Base-by-base conservation (phyloP, 2,113 vertebrate genomes). In the Cyrtonyx montezumae region DNA sequence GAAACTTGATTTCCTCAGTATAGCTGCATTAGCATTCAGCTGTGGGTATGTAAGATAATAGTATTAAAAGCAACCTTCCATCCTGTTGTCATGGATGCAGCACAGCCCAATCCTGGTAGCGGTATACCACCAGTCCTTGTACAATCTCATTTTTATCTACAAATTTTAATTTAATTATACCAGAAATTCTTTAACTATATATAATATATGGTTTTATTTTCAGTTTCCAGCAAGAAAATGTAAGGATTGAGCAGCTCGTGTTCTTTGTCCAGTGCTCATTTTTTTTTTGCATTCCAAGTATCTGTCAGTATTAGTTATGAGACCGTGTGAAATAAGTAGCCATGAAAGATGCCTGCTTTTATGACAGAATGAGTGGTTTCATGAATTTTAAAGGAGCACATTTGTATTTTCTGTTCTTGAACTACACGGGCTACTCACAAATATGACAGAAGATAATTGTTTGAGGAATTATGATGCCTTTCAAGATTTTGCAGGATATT, bases 41-140 rank as follows among this genome's bases (percentile, higher is more conserved):
- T 97, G 97, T 96, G 96, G 96, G 92, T 97, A 96, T 98, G 95
- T 97, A 98, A 98, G 96, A 98, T 98, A 98, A 98, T 98, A 97
- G 96, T 97, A 98, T 98, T 98, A 98, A 98, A 98, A 96, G 92
- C 96, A 98, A 97, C 97, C 96, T 98, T 97, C 96, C 96, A 97
- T 97, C 97, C 96, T 97, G 97, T 98, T 98, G 98, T 98, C 98
- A 98, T 98, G 97, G 97, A 98, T 98, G 96, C 97, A 97, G 97
- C 96, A 97, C 97, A 98, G 96, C 89, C 95, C 93, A 96, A 90
- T 97, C 96, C 91, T 95, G 92, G 77, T 80, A 95, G 90, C 91
- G 76, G 58, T 94, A 62, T 88, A 95, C 80, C 86, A 96, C 90
- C 90, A 91, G 86, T 96, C 84, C 97, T 97, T 96, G 87, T 91